These are phyloP conservation scores for Procambarus virginalis DNA, from an alignment of 1,140 invertebrate species.

Conservation along the genomic window DNA sequence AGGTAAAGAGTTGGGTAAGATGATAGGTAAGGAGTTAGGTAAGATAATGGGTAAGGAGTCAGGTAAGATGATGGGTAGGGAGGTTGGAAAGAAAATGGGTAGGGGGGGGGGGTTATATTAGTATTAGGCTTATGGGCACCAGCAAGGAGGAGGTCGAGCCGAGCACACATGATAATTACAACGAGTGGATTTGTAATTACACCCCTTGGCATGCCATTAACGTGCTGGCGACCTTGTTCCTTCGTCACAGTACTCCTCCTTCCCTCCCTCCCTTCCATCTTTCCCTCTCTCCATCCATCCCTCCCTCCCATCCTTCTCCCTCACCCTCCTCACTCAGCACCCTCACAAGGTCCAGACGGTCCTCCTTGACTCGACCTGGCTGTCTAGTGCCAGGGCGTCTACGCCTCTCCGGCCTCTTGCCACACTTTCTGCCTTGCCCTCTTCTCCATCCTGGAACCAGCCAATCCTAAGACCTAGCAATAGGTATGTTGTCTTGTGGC, in stretches of 20 bases:
- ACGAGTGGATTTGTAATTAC: constrained; percentile 20
- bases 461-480: neutral
- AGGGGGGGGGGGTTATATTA: no score
- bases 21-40: no score
- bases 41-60: neutral
- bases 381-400: neutral
- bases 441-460: neutral
- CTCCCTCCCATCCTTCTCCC: neutral
- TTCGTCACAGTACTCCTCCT: neutral
- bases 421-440: neutral
- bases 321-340: neutral
- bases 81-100: neutral
- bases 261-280: neutral
- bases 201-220: constrained; percentile 50
- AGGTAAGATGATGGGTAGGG: neutral
- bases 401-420: neutral
- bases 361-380: neutral
- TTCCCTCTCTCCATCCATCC: no score
- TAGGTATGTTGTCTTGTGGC: neutral
- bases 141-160: no score
- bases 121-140: no score
- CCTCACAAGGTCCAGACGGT: no score
- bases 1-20: no score
- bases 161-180: constrained; percentile 37
- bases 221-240: constrained; percentile 33